Evolutionary conservation across 2,113 vertebrate species (phyloP).

Genomic region (Macaca nemestrina): DNA sequence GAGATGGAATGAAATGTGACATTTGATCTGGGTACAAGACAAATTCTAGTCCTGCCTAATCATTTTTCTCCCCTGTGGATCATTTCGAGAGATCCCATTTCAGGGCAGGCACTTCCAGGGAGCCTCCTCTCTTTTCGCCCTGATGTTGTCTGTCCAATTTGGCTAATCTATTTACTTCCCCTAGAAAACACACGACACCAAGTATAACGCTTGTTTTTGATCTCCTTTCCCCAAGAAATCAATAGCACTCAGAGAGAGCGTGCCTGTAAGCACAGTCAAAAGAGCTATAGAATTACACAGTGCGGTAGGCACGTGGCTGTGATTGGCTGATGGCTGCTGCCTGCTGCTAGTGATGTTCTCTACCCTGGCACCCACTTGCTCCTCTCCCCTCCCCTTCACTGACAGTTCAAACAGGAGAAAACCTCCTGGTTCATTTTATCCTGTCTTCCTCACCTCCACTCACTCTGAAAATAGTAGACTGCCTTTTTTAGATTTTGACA

Average conservation of each 20-base stretch:
- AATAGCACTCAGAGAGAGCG: slow-evolving; percentile 36
- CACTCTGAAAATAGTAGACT: background rate
- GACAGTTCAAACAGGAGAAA: background rate
- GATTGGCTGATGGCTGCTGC: background rate
- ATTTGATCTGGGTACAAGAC: background rate
- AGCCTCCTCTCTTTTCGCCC: background rate
- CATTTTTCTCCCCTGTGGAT: background rate
- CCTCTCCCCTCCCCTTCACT: background rate
- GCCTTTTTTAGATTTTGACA: background rate
- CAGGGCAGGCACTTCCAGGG: background rate
- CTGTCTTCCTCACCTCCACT: background rate
- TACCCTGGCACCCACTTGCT: background rate
- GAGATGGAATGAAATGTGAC: background rate
- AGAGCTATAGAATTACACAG: slow-evolving; percentile 24
- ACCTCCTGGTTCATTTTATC: background rate
- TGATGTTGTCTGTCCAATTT: slow-evolving; percentile 51
- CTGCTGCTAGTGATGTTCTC: no score
- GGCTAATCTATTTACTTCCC: slow-evolving; percentile 61
- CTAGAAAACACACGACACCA: slow-evolving; percentile 29
- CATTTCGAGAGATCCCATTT: slow-evolving; percentile 16
- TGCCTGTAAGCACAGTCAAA: background rate
- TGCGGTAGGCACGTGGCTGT: background rate
- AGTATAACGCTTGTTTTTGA: slow-evolving; percentile 55
- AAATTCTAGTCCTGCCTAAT: background rate
- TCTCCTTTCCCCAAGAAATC: slow-evolving; percentile 63